Base-by-base conservation (phyloP, 2,888 invertebrate genomes). In the Perithous albicinctus region DNA sequence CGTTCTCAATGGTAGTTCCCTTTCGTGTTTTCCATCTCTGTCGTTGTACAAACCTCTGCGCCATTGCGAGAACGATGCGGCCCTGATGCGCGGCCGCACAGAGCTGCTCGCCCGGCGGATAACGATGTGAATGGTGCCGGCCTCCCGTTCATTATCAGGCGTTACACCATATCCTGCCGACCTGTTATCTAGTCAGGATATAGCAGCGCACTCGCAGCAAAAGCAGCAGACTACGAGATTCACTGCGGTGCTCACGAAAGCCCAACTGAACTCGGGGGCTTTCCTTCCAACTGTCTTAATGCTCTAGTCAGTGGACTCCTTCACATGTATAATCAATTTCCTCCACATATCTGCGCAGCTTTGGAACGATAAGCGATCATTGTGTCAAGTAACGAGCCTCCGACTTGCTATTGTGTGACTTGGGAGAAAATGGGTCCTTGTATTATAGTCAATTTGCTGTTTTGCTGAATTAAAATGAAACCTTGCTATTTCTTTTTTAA, bases 131-230 rank as follows among this genome's bases (percentile, higher is more conserved):
- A 85, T 84, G 83, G 84, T 85, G 85, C 83, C 84, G 80, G 67
- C 77, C 78, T 84, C 72, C 82, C 84, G 80, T 85, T 85, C 84
- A 85, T 83, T 84, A 85, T 83, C 85, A 84, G 67, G 72, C 76
- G 84, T 85, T 85, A 84, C 85, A 85, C 84, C 85, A 85, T 85
- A 85, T 85, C 85, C 85, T 85, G 85, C 67, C 82, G 82, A 82
- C 78, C 82, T 82, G 82, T 82, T 82, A 82, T 82, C 82, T 82
- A 82, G 78, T 82, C 82, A 82, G 82, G 82, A 82, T 82, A 82
- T 78, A 78, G 54, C 82, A 75, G 51, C n/a, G n/a, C 72, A 51
- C 64, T 63, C 74, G 74, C 81, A 74, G 69, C 74, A 20, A 38
- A 38, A 59, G 32, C 32, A 48, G 67, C 35, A n/a, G n/a, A 73